Base-by-base conservation (phyloP, 2,113 vertebrate genomes). In the Ochotona curzoniae region DNA sequence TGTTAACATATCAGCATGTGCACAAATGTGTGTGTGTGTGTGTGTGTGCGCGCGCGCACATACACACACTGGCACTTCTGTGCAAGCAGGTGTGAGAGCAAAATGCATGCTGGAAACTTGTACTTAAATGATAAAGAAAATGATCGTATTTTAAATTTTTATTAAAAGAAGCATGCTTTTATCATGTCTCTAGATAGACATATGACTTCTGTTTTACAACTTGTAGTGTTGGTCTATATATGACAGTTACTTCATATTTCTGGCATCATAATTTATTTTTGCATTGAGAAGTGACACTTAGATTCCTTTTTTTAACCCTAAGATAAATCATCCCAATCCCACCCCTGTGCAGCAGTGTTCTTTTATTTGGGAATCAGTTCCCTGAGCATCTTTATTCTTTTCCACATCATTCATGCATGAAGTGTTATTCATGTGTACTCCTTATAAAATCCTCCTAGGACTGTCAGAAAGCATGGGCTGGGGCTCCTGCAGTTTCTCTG, bases 161-260 rank as follows among this genome's bases (percentile, higher is more conserved):
- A 94, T 93, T 87, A 64, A 78, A 83, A 93, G 71, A 81, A 91
- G 35, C 70, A 0, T 66, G 67, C 26, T 93, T 95, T 96, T 92
- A 49, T 73, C 21, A 54, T 32, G 8, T 92, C 49, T 93, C 57
- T 38, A 28, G 61, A 79, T 73, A 91, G 51, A 61, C 1, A 0
- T 75, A 23, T 67, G 51, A 73, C 64, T 93, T 87, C 57, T 82
- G 7, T 95, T 92, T 89, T 89, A 82, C 2, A 88, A 82, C 18
- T 85, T 90, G 35, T 0, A 82, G 30, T 38, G 18, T 86, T 91
- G 80, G n/a, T 92, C 86, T 66, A 26, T 69, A 64, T 90, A 74
- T 93, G 88, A 78, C 32, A 87, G 23, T 81, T n/a, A 87, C 51
- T 92, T 97, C 63, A 28, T 93, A 67, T 87, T 92, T 73, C 47